Evolutionary conservation across 2,113 vertebrate species (phyloP), one percentile per base, ranked within the genome.

Genomic region (Athene cunicularia): DNA sequence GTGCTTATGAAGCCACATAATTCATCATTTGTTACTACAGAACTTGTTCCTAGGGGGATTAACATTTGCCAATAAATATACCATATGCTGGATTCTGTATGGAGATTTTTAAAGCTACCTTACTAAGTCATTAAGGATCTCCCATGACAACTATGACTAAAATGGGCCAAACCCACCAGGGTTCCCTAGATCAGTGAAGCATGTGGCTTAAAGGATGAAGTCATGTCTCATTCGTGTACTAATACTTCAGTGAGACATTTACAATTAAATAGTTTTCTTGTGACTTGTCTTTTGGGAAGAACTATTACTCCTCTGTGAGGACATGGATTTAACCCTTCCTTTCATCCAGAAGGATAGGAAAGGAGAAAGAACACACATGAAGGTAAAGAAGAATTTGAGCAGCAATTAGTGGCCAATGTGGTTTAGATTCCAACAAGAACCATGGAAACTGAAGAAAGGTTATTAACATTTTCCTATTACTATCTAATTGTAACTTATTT

Each of bases 1-100:
- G 71, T 79, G 88, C 88, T 97, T 97, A 94, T 91, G 91, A 97
- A 97, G 94, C 95, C 91, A 95, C 86, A 95, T 97, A 97, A 97
- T 98, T 97, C 93, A 98, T 97, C 97, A 98, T 97, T 97, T 97
- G 95, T 98, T 96, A 86, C 95, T 93, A 93, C 80, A 91, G 88
- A 97, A 88, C 85, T 95, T 68, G 15, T 83, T 97, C 96, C 95
- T 96, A 56, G 7, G 74, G 87, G 96, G 80, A 95, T 97, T 96
- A 97, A 60, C 67, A 37, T 97, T 97, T 96, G 95, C 96, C 97
- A 97, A 94, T 97, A 98, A 97, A 97, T 96, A 97, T 96, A 96
- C 95, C 90, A 96, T 96, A 96, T 92, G 82, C 77, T 97, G 90
- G 90, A 94, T 94, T 96, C 91, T 63, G 77, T 62, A 92, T 93